Conservation (phyloP, 2,797 vertebrate genomes). For the Melanotaenia maccullochi region DNA sequence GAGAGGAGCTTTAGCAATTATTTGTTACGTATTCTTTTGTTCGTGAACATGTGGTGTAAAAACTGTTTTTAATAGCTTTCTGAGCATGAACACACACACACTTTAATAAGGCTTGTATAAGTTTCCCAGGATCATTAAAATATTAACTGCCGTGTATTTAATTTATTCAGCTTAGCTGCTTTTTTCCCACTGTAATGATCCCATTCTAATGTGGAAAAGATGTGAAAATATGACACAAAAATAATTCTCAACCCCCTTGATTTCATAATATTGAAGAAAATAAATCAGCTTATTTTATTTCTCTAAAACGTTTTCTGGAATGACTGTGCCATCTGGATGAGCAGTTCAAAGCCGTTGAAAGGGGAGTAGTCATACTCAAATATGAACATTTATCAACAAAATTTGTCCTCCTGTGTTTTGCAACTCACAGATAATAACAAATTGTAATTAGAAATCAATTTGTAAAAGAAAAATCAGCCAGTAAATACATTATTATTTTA, state of each 20-base stretch:
- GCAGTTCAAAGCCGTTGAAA: constrained; percentile 3
- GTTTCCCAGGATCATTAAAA: constrained; percentile 13
- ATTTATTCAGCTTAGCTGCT: constrained; percentile 28
- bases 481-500: neutral
- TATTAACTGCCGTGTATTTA: constrained; percentile 3
- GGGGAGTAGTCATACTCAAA: neutral
- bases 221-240: constrained; percentile 8
- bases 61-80: neutral
- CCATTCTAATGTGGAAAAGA: constrained; percentile 5
- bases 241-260: neutral
- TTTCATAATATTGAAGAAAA: constrained; percentile 8
- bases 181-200: constrained; percentile 6
- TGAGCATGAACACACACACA: neutral
- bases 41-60: neutral
- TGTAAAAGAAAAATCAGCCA: neutral
- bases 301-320: constrained; percentile 8
- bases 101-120: neutral
- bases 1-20: no score
- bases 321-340: constrained; percentile 6
- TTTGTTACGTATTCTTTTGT: no score
- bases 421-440: neutral
- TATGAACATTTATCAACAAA: neutral
- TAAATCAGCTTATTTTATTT: constrained; percentile 11
- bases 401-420: neutral
- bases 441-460: neutral